Base-by-base conservation (phyloP, 2,113 vertebrate species). In the Alosa alosa region DNA sequence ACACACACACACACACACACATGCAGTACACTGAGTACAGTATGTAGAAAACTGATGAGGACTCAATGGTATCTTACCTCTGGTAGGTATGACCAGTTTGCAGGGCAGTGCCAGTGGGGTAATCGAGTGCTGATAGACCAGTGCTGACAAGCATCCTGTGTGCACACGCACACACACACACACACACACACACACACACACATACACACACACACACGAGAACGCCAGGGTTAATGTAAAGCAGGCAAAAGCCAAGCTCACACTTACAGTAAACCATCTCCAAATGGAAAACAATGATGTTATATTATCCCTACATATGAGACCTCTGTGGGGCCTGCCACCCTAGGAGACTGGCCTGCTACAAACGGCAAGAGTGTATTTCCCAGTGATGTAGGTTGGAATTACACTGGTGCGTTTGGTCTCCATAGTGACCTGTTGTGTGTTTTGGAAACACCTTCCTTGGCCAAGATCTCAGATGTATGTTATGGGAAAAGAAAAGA, bases 111-210 rank as follows among this genome's bases (percentile, higher is more conserved):
- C 98, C 94, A 99, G 92, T 0, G 98, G 98, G 11, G 97, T 99
- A 94, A 99, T 97, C 81, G 98, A 98, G 92, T 99, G 98, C 93
- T 99, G 98, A 93, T 99, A 99, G 72, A 99, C 98, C 93, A 99
- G 92, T 0, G 98, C 98, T 0, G 98, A 99, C 25, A 99, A 95
- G 81, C 97, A 99, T 55, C 98, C 98, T 99, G 91, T 25, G 78
- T 52, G 85, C 4, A 91, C 0, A 92, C 57, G 85, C 5, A 88
- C 47, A 85, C 84, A 81, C 68, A 85, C 55, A 72, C 55, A 72
- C 83, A 84, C 83, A 83, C 6, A 88, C 46, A 85, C 84, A 81
- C 47, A 85, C 60, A 49, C n/a, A 49, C 60, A 85, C 55, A 72
- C 55, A 72, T 57, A 84, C 83, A 83, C 6, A 88, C 46, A 49